phyloP scores from a whole-genome alignment of 2,888 invertebrate species.

The Taenaris catops region DNA sequence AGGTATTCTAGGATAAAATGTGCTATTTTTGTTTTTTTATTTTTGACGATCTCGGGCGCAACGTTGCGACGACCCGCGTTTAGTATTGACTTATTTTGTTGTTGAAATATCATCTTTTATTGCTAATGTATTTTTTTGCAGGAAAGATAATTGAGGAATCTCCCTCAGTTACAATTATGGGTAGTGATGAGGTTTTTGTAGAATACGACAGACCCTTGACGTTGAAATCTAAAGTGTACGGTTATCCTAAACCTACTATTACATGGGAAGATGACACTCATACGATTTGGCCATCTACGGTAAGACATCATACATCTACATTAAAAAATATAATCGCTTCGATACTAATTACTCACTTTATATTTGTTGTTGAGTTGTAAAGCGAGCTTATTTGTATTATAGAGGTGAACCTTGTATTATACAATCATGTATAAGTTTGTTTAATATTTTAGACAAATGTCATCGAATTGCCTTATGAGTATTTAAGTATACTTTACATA shows the following conservation, averaged over 20 bases:
- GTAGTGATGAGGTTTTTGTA: conserved; percentile 22
- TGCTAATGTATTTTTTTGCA: too few relatives aligned
- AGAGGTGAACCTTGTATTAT: too few relatives aligned
- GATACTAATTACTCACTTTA: too few relatives aligned
- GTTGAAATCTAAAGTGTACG: conserved; percentile 41
- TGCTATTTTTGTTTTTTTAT: background rate
- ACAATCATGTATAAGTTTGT: conserved; percentile 5
- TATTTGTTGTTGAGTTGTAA: too few relatives aligned
- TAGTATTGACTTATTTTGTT: too few relatives aligned
- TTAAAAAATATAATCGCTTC: too few relatives aligned
- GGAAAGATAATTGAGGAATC: conserved; percentile 22
- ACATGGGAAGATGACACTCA: conserved; percentile 36
- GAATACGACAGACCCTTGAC: conserved; percentile 29
- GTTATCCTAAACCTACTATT: conserved; percentile 40
- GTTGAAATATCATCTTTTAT: too few relatives aligned
- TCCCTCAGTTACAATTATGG: conserved; percentile 33
- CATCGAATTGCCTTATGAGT: conserved; percentile 39
- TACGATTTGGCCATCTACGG: conserved; percentile 1
- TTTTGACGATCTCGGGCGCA: too few relatives aligned
- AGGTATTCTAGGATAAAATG: too few relatives aligned
- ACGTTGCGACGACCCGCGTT: too few relatives aligned
- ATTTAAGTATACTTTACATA: conserved; percentile 34
- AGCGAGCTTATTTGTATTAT: too few relatives aligned
- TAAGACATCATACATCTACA: too few relatives aligned
- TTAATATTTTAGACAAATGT: conserved; percentile 28